Percentiles rank a stretch among this genome's conserved stretches.
Evolutionary conservation across 1,140 invertebrate genomes (phyloP).

Genomic region (Lucilia sericata): DNA sequence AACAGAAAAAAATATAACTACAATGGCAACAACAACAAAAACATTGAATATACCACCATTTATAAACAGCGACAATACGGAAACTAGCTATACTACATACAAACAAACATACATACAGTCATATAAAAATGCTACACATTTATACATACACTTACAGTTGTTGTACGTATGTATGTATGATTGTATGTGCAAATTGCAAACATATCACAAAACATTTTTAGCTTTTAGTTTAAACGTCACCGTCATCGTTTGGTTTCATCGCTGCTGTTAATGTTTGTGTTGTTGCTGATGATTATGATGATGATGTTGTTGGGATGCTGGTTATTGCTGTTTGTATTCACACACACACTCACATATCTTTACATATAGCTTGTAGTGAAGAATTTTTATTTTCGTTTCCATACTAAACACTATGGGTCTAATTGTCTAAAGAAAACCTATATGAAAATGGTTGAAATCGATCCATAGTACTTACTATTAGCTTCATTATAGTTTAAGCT

Average conservation of each 20-base stretch:
- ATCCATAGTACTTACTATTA: too few relatives aligned
- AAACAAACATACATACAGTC: slow-evolving; percentile 32
- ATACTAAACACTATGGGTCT: background rate
- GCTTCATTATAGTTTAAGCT: too few relatives aligned
- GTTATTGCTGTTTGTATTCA: background rate
- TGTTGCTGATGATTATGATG: background rate
- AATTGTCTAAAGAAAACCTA: too few relatives aligned
- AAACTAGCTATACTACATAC: slow-evolving; percentile 8
- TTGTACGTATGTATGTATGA: too few relatives aligned
- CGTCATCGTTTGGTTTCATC: slow-evolving; percentile 22
- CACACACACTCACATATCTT: background rate
- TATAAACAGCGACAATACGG: slow-evolving; percentile 33
- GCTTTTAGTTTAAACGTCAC: slow-evolving; percentile 31
- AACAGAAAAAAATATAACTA: background rate
- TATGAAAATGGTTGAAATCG: too few relatives aligned
- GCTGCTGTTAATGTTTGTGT: background rate
- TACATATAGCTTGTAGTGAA: background rate
- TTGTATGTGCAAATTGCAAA: too few relatives aligned
- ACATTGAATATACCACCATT: slow-evolving; percentile 13
- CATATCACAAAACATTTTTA: slow-evolving; percentile 18
- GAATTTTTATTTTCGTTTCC: background rate
- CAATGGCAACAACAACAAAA: slow-evolving; percentile 30
- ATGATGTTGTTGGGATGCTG: slow-evolving; percentile 20
- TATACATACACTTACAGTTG: background rate
- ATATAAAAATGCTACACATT: background rate